Evolutionary conservation across 2,113 vertebrate genomes (phyloP).

Genomic region (Aix galericulata): DNA sequence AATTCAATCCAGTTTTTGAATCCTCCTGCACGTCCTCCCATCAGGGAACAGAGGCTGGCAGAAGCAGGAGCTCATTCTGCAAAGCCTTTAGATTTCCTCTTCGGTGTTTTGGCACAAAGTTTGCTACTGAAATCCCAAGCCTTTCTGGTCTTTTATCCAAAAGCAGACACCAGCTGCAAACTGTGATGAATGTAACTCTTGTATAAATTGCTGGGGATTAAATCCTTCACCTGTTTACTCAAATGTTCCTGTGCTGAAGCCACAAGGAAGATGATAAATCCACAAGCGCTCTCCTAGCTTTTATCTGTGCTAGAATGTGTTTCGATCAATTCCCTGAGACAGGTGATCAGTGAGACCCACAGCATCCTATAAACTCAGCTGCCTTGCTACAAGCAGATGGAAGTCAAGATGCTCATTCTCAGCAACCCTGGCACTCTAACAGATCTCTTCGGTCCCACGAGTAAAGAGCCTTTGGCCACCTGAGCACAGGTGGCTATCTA

Average conservation of each 20-base stretch:
- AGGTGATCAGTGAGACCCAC: neutral
- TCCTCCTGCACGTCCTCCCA: neutral
- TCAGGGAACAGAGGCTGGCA: neutral
- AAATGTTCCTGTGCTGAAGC: neutral
- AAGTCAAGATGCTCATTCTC: neutral
- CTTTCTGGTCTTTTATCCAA: neutral
- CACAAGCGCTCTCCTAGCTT: neutral
- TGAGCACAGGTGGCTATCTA: neutral
- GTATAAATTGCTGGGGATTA: neutral
- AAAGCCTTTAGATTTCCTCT: neutral
- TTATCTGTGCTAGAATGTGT: neutral
- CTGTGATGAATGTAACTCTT: neutral
- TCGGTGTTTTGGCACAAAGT: neutral
- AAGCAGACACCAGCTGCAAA: slow-evolving; percentile 34
- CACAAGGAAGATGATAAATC: neutral
- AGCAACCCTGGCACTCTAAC: neutral
- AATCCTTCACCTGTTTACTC: slow-evolving; percentile 34
- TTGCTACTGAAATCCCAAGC: neutral
- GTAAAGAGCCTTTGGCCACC: neutral
- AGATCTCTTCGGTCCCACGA: neutral
- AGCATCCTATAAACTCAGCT: neutral
- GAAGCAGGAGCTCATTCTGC: neutral
- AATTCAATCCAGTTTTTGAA: neutral
- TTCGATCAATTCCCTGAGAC: neutral
- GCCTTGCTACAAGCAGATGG: neutral